A percentile compares a stretch with the other conserved stretches of the same genome.
Conservation (phyloP, 2,888 invertebrate genomes). For the Mythimna loreyi region DNA sequence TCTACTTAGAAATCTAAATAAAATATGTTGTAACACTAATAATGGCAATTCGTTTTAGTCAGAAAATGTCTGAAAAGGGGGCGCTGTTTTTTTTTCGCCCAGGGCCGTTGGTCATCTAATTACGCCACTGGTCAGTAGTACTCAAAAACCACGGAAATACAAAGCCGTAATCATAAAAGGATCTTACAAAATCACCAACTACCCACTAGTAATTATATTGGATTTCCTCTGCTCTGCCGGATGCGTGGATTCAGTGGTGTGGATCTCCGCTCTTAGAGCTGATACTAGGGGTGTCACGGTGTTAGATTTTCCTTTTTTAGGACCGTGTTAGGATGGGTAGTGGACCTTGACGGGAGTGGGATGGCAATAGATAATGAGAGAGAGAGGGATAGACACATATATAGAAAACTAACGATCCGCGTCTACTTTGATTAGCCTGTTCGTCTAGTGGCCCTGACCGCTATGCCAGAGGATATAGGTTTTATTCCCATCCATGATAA, state of each 20-base stretch:
- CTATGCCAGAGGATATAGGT: too few species aligned
- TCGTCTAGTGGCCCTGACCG: too few species aligned
- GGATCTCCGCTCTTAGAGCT: constrained; percentile 61
- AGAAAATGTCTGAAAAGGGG: too few species aligned
- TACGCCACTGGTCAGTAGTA: background rate
- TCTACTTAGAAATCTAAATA: too few species aligned
- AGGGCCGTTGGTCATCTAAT: too few species aligned
- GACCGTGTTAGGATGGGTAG: constrained; percentile 5
- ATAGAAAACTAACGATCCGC: background rate
- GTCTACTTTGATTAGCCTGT: too few species aligned
- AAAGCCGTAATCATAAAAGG: constrained; percentile 17
- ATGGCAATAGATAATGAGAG: constrained; percentile 2
- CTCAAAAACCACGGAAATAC: constrained; percentile 7
- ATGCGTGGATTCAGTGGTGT: constrained; percentile 62
- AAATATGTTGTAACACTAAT: too few species aligned
- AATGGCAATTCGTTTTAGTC: too few species aligned
- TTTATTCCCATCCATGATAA: too few species aligned
- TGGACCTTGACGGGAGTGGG: constrained; percentile 18
- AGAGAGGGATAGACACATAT: background rate
- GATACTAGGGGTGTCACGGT: constrained; percentile 52
- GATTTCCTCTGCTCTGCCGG: constrained; percentile 65
- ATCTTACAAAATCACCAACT: constrained; percentile 48
- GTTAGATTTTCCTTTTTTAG: constrained; percentile 48
- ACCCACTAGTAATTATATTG: constrained; percentile 56
- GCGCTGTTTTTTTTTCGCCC: too few species aligned